phyloP scores from a whole-genome alignment of 2,888 invertebrate species.

The Heteromurus nitidus region DNA sequence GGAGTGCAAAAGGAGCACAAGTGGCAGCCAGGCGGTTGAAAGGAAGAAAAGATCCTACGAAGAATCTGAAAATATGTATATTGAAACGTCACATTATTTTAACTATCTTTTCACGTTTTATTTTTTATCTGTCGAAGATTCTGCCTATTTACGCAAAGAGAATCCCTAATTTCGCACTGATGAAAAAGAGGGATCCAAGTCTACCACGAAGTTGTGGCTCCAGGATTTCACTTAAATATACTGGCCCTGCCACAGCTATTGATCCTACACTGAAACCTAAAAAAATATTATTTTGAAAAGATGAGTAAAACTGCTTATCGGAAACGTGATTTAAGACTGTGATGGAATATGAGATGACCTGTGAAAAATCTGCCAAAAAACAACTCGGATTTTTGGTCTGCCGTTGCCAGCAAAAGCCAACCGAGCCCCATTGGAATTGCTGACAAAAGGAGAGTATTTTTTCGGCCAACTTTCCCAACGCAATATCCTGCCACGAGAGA shows the following conservation, averaged over 20 bases:
- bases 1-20: too few species aligned
- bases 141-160: background rate
- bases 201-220: background rate
- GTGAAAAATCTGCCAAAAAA: background rate
- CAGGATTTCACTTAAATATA: background rate
- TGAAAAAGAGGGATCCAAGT: background rate
- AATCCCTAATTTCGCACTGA: background rate
- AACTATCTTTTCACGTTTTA: too few species aligned
- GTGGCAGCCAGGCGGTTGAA: too few species aligned
- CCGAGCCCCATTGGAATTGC: background rate
- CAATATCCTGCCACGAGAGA: background rate
- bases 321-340: too few species aligned
- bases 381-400: background rate
- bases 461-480: background rate
- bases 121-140: too few species aligned
- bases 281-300: too few species aligned
- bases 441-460: background rate
- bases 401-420: background rate
- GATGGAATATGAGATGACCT: too few species aligned
- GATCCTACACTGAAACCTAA: too few species aligned
- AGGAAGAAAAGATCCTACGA: background rate
- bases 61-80: background rate
- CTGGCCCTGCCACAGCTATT: background rate
- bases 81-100: too few species aligned
- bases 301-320: too few species aligned